These are phyloP conservation scores for Otis tarda DNA, from an alignment of 2,113 vertebrate species.

Conservation along the genomic window DNA sequence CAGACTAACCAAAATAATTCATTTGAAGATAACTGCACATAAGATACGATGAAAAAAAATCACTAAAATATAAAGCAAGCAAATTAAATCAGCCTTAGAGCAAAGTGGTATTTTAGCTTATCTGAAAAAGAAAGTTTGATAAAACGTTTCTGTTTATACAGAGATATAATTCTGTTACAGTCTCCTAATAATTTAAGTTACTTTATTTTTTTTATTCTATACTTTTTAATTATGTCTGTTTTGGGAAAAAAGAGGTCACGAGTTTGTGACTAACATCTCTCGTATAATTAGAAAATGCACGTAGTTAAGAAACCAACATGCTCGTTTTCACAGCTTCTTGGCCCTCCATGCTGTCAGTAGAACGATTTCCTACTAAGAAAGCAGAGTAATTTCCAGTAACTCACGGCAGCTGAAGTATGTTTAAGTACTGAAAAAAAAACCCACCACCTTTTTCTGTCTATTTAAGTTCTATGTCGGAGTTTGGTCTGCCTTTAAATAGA, in stretches of 20 bases:
- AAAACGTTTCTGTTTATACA: not conserved
- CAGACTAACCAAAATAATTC: not conserved
- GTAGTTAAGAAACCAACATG: not conserved
- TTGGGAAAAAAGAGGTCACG: not conserved
- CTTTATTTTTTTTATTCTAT: not conserved
- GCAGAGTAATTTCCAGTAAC: constrained; percentile 53
- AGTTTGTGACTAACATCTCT: not conserved
- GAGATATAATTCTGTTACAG: not conserved
- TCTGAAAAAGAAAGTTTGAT: not conserved
- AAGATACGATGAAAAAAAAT: not conserved
- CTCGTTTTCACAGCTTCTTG: not conserved
- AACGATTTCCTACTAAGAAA: constrained; percentile 41
- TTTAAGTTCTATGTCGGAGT: not conserved
- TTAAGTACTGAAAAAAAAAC: constrained; percentile 25
- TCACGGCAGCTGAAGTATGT: constrained; percentile 8
- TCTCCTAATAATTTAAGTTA: not conserved
- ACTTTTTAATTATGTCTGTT: not conserved
- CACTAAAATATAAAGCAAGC: not conserved
- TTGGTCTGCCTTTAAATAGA: constrained; percentile 14
- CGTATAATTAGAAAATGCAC: not conserved
- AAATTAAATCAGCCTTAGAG: not conserved
- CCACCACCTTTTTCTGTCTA: constrained; percentile 40
- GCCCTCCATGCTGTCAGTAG: not conserved
- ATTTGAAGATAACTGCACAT: not conserved
- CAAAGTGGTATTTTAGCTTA: not conserved